A percentile compares a stretch with the other conserved stretches of the same genome.
phyloP scores from a whole-genome alignment of 2,797 vertebrate genomes.

The Odontamblyopus lacepedii region DNA sequence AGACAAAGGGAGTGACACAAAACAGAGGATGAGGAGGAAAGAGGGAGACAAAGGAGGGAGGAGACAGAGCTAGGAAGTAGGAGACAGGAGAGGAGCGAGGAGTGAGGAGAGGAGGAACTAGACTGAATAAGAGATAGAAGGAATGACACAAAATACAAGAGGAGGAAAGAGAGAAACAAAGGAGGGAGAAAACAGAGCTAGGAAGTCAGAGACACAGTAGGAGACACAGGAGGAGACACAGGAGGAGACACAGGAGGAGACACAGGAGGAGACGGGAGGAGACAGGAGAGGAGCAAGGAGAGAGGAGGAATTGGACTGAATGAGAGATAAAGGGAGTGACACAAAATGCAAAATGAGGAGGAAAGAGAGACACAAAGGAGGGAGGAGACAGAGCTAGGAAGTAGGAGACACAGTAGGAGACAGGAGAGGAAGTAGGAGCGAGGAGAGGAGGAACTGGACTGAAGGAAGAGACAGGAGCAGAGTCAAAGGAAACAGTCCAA shows the following conservation, averaged over 20 bases:
- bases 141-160: too few relatives aligned
- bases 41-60: background rate
- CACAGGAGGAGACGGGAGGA: background rate
- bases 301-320: background rate
- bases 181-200: too few relatives aligned
- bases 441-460: conserved; percentile 5
- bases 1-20: background rate
- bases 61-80: background rate
- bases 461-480: conserved; percentile 50
- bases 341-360: background rate
- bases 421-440: background rate
- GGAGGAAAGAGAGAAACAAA: too few relatives aligned
- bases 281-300: too few relatives aligned
- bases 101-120: background rate
- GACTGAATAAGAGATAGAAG: conserved; percentile 74
- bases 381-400: background rate
- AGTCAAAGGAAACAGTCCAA: conserved; percentile 28
- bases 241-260: background rate
- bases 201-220: too few relatives aligned
- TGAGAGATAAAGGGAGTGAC: too few relatives aligned
- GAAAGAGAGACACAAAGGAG: background rate
- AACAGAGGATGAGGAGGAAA: background rate
- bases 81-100: background rate
- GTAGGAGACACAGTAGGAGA: background rate
- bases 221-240: background rate